phyloP scores from a whole-genome alignment of 2,888 invertebrate species.

The Parnassius glacialis region DNA sequence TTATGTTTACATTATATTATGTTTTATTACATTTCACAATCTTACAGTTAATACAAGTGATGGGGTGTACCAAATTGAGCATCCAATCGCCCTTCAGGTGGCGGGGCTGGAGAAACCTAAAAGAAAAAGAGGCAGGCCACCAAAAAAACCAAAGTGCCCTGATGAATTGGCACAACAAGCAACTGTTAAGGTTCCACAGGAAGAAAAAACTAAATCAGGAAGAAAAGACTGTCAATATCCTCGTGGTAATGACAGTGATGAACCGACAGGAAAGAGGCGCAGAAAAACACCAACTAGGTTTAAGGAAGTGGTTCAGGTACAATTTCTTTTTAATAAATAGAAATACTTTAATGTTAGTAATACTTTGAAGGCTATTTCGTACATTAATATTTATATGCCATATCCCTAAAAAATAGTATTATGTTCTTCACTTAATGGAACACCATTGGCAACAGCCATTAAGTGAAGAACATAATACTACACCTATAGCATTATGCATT shows the following conservation, averaged over 20 bases:
- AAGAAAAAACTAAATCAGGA: conserved; percentile 35
- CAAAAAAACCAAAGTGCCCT: conserved; percentile 75
- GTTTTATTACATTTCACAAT: too few relatives aligned
- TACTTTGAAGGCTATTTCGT: too few relatives aligned
- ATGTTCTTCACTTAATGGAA: too few relatives aligned
- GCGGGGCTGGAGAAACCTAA: conserved; percentile 84
- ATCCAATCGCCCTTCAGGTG: conserved; percentile 83
- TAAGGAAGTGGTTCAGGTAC: conserved; percentile 82
- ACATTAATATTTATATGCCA: too few relatives aligned
- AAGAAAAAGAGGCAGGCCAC: conserved; percentile 86
- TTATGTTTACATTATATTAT: too few relatives aligned
- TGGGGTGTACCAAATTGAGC: conserved; percentile 83
- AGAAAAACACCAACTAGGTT: conserved; percentile 84
- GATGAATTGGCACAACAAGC: conserved; percentile 56
- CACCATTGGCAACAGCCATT: too few relatives aligned
- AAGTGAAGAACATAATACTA: too few relatives aligned
- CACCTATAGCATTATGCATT: too few relatives aligned
- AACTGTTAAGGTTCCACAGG: conserved; percentile 39
- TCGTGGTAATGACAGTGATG: conserved; percentile 48
- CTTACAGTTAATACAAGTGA: conserved; percentile 81
- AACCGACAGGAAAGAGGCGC: conserved; percentile 81
- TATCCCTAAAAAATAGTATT: too few relatives aligned
- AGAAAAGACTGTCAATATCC: too few relatives aligned
- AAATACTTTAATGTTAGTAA: too few relatives aligned
- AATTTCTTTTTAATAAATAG: neutral